These are phyloP conservation scores for Heterodera filipjevi DNA, from an alignment of 2,888 invertebrate genomes.

Conservation along the genomic window DNA sequence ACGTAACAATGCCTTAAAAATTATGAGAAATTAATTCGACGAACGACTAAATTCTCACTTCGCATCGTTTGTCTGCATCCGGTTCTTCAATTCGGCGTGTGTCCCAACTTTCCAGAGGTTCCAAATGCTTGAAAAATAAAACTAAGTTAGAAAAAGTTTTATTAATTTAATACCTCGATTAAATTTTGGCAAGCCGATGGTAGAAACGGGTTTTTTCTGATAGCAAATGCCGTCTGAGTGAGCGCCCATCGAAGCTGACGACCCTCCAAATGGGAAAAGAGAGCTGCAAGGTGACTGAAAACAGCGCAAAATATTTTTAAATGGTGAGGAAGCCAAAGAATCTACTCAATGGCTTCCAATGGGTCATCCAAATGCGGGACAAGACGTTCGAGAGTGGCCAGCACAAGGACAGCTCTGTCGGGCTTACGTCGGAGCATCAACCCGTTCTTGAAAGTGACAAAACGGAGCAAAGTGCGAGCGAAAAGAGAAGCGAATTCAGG, in stretches of 20 bases:
- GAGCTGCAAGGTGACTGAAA: constrained; percentile 45
- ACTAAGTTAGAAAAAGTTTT: neutral
- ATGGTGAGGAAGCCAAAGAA: constrained; percentile 1
- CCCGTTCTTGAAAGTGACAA: constrained; percentile 21
- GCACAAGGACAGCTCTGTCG: constrained; percentile 21
- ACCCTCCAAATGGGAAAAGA: constrained; percentile 47
- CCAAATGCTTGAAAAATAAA: constrained; percentile 35
- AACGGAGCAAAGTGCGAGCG: constrained; percentile 46
- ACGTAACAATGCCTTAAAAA: constrained; percentile 1
- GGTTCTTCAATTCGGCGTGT: constrained; percentile 88
- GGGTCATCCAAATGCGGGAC: constrained; percentile 22
- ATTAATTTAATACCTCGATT: neutral
- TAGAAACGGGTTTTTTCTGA: constrained; percentile 27
- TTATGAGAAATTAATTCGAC: neutral
- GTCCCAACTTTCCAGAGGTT: constrained; percentile 83
- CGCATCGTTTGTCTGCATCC: constrained; percentile 80
- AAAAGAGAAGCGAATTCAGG: constrained; percentile 47
- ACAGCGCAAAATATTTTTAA: neutral
- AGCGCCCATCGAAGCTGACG: constrained; percentile 50
- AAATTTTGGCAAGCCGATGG: neutral
- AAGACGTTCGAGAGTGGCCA: constrained; percentile 27
- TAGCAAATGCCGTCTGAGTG: constrained; percentile 44
- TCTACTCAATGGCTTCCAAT: constrained; percentile 23
- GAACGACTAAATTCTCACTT: neutral
- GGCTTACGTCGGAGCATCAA: constrained; percentile 5